Evolutionary conservation across 53 echinoderm and acorn worm genomes (phyloP).

Genomic region (Stichopus horrens): DNA sequence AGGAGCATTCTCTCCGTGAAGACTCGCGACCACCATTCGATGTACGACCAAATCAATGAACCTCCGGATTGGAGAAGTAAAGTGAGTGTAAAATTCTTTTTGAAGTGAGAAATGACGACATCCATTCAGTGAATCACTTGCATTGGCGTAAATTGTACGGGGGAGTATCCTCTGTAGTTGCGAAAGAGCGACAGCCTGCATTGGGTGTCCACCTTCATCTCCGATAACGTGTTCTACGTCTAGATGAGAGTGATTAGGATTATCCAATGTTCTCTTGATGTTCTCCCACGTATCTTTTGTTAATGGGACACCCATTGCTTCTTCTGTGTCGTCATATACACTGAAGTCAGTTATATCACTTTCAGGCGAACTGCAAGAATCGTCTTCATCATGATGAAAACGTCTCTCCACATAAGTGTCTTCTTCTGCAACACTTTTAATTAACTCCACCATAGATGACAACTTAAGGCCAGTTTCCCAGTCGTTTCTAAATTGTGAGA

Average conservation of each 20-base stretch:
- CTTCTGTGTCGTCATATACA: not conserved
- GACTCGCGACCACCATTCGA: slow-evolving; percentile 58
- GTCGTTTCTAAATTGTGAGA: slow-evolving; percentile 11
- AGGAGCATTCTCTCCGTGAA: slow-evolving; percentile 31
- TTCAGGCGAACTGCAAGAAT: not conserved
- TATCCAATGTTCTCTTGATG: slow-evolving; percentile 40
- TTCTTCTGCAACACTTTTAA: slow-evolving; percentile 22
- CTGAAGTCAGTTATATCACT: slow-evolving; percentile 18
- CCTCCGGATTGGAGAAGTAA: slow-evolving; percentile 79
- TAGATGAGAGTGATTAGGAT: not conserved
- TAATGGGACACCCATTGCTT: slow-evolving; percentile 28
- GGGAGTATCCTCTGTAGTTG: slow-evolving; percentile 51
- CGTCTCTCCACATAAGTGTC: not conserved
- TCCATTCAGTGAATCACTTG: slow-evolving; percentile 46
- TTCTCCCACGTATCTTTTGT: slow-evolving; percentile 42
- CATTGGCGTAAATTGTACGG: slow-evolving; percentile 57
- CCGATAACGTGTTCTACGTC: slow-evolving; percentile 53
- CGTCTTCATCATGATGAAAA: not conserved
- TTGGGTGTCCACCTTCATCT: slow-evolving; percentile 66
- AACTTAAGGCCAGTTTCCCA: slow-evolving; percentile 12
- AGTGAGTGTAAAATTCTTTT: slow-evolving; percentile 61
- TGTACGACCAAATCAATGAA: slow-evolving; percentile 85
- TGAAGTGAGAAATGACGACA: slow-evolving; percentile 54
- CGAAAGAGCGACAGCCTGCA: slow-evolving; percentile 56
- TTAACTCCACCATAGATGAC: slow-evolving; percentile 15